Percentiles rank a stretch among this genome's conserved stretches.
Evolutionary conservation across 1,140 invertebrate genomes (phyloP).

Genomic region (Aphelinus atriplicis): DNA sequence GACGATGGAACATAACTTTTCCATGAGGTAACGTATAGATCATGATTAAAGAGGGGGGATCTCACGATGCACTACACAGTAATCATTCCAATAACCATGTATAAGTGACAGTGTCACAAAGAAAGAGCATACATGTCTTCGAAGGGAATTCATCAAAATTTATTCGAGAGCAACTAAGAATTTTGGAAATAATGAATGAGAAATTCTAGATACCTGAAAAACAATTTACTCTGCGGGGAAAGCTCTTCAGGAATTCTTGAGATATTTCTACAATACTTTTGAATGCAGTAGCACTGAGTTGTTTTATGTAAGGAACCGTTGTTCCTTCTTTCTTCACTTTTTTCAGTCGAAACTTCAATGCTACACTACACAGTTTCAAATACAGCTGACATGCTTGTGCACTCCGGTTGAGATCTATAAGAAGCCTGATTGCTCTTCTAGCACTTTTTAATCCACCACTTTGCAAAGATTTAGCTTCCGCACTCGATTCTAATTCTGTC

Average conservation of each 20-base stretch:
- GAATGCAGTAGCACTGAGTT: constrained; percentile 88
- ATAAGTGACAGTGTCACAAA: no score
- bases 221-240: constrained; percentile 78
- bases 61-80: no score
- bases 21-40: no score
- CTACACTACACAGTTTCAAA: constrained; percentile 83
- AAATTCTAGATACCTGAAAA: constrained; percentile 69
- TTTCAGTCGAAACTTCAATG: constrained; percentile 84
- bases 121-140: no score
- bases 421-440: constrained; percentile 84
- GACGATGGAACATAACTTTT: no score
- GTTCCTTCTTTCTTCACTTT: constrained; percentile 89
- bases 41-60: no score
- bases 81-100: no score
- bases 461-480: constrained; percentile 86
- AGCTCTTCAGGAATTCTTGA: constrained; percentile 85
- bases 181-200: no score
- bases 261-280: constrained; percentile 87
- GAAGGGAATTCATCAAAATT: no score
- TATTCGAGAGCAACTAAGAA: no score
- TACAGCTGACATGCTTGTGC: constrained; percentile 87
- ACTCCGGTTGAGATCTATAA: constrained; percentile 84
- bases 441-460: constrained; percentile 88
- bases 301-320: constrained; percentile 84
- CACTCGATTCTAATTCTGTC: constrained; percentile 86